Evolutionary conservation across 2,113 vertebrate species (phyloP), one percentile per base, ranked within the genome.

Genomic region (Hippopotamus amphibius): DNA sequence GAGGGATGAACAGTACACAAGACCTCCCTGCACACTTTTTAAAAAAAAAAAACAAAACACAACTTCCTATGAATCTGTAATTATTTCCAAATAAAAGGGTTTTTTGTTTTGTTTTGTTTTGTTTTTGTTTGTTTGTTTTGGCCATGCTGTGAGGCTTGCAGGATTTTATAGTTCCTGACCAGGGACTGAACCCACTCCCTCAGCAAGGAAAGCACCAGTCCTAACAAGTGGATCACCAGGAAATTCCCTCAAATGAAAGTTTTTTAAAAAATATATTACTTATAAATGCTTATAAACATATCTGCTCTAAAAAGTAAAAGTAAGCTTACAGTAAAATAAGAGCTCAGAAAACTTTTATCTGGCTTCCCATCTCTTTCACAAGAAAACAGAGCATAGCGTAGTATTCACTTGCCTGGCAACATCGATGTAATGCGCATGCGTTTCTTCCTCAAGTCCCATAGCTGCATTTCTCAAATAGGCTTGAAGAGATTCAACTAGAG

Each of bases 391-490:
- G 43, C 55, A 93, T 0, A 66, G 43, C 88, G 30, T 41, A 66
- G 63, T 33, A 41, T 77, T 28, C 19, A 93, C 88, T 98, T 98
- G 99, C 99, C 99, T 99, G 97, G 99, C 99, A 96, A 99, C 98
- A 97, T 99, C 99, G 14, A 99, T 99, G 96, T 99, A 99, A 95
- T 99, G 99, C 95, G 98, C 98, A 41, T 99, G 99, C 0, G 99
- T 98, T 93, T 99, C 99, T 41, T 99, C 99, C 90, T 99, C 99
- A 13, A 99, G 98, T 16, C 99, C 99, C 98, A 99, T 99, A 69
- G 99, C 98, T 2, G 99, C 97, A 95, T 99, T 99, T 96, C 99
- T 97, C 94, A 99, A 98, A 97, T 99, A 99, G 41, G 99, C 98
- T 72, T 99, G 99, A 87, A 99, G 99, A 57, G 99, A 99, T 26